Evolutionary conservation across 2,888 invertebrate genomes (phyloP).

Genomic region (Tridacna crocea): DNA sequence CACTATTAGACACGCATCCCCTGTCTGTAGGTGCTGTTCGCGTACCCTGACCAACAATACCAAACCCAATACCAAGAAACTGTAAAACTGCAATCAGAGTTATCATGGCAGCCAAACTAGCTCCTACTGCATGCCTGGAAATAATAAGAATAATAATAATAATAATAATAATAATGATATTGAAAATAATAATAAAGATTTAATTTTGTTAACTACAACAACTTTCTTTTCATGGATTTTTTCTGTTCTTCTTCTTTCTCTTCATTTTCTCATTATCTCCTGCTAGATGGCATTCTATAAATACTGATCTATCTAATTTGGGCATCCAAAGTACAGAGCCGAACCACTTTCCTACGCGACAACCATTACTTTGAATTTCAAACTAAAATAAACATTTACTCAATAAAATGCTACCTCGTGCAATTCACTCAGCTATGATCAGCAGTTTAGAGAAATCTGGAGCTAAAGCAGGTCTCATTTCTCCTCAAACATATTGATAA

Average conservation of each 20-base stretch:
- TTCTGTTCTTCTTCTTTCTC: not conserved
- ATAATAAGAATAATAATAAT: too few species aligned
- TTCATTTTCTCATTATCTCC: not conserved
- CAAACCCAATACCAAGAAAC: slow-evolving; percentile 68
- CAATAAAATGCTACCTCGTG: too few species aligned
- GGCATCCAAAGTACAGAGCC: too few species aligned
- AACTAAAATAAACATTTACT: too few species aligned
- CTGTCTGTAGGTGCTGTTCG: slow-evolving; percentile 63
- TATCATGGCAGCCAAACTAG: slow-evolving; percentile 64
- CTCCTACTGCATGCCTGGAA: slow-evolving; percentile 59
- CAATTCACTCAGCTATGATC: too few species aligned
- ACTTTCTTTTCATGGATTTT: not conserved
- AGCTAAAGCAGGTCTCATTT: too few species aligned
- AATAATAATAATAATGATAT: not conserved
- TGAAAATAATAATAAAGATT: not conserved
- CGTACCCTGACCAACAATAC: slow-evolving; percentile 61
- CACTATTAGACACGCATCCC: slow-evolving; percentile 67
- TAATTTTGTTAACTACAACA: not conserved
- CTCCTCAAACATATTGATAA: too few species aligned
- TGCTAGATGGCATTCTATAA: too few species aligned
- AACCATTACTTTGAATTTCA: too few species aligned
- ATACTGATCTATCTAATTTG: too few species aligned
- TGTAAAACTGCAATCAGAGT: slow-evolving; percentile 67
- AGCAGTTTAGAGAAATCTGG: too few species aligned
- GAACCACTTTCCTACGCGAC: too few species aligned